A percentile compares a stretch with the other conserved stretches of the same genome.
These are phyloP conservation scores for Crotalus adamanteus DNA, from an alignment of 2,797 vertebrate species.

Conservation along the genomic window DNA sequence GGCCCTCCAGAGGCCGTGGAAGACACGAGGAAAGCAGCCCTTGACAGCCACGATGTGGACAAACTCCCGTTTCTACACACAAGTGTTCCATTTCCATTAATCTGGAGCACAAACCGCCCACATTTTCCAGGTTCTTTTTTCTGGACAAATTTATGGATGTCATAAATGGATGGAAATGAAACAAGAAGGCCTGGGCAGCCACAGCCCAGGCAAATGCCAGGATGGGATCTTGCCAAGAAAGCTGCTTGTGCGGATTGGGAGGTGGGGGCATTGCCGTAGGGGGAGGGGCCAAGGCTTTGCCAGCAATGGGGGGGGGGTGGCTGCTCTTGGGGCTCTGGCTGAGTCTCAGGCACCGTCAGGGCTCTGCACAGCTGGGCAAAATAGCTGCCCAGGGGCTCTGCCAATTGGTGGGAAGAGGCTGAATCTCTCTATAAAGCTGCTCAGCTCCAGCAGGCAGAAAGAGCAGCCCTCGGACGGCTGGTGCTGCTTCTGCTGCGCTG, in stretches of 20 bases:
- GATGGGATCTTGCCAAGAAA: background rate
- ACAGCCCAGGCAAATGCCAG: background rate
- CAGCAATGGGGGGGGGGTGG: background rate
- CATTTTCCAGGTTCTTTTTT: background rate
- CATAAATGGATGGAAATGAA: background rate
- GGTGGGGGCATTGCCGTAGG: background rate
- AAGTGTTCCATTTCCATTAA: background rate
- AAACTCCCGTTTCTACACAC: background rate
- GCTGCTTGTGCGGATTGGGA: background rate
- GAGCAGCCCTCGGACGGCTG: background rate
- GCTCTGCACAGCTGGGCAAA: background rate
- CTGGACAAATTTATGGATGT: background rate
- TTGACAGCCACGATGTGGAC: background rate
- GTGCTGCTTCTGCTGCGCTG: background rate
- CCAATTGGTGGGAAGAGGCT: background rate
- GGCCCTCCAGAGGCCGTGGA: background rate
- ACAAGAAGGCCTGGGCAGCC: background rate
- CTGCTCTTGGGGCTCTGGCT: background rate
- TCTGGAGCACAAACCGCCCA: background rate
- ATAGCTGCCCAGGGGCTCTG: background rate
- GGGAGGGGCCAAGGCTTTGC: background rate
- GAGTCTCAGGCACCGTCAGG: background rate
- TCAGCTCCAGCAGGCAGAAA: background rate
- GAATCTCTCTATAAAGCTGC: background rate
- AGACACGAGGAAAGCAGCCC: background rate